Base-by-base conservation (phyloP, 2,888 invertebrate species). In the Caenorhabditis sp. region DNA sequence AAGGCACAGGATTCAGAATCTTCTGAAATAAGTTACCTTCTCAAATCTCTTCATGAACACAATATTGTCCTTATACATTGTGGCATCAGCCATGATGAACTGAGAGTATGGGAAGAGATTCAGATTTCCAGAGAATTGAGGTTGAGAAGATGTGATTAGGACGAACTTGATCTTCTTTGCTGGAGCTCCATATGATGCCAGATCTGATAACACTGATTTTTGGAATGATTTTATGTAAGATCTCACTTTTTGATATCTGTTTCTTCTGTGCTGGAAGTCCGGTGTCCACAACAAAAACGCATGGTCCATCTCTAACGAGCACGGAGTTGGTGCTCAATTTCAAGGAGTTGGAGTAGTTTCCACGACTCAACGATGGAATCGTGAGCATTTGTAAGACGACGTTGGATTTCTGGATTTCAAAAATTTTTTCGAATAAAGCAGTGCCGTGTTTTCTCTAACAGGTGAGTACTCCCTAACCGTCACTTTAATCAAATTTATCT, bases 81-180 rank as follows among this genome's bases (percentile, higher is more conserved):
- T 80, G 6, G 76, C 66, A 38, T 80, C 80, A 7, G 63, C 87
- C 72, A 87, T 82, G 16, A 86, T 79, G 19, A 87, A 58, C 49
- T 86, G 87, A 5, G 88, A 86, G 38, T 64, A 69, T 10, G 86
- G 87, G 70, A 87, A 88, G 16, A 88, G 31, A 54, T 88, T 88
- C 63, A 88, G 49, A 61, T 87, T 88, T n/a, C 88, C 88, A n/a
- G 83, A 49, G 51, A 87, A 87, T 49, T 86, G 86, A 16, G 84
- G 77, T 22, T 76, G 80, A 0, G 88, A 77, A 6, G 86, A 84
- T 10, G 88, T 87, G 24, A 86, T 63, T 12, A 88, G 84, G 6
- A 86, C 83, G 63, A 85, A 86, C 22, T 84, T 82, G 14, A 86
- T 85, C 44, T 86, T 85, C 35, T 64, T 75, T 6, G 79, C 68